These are phyloP conservation scores for Carpatolechia fugitivella DNA, from an alignment of 2,888 invertebrate species.

Conservation along the genomic window DNA sequence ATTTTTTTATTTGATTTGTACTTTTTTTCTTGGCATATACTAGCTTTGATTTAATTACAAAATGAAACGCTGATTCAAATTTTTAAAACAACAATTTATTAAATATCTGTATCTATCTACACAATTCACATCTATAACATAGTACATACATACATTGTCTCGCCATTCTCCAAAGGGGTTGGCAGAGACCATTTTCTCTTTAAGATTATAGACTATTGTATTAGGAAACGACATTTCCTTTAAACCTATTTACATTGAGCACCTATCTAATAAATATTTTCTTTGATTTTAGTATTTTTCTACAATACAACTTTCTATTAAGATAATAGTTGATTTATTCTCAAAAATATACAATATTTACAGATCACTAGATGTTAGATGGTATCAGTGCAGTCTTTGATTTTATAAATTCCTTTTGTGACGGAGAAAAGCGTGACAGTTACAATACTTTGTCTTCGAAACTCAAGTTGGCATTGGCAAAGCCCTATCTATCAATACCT, in stretches of 20 bases:
- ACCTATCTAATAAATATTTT: not conserved
- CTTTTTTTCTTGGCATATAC: too few relatives aligned
- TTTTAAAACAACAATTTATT: slow-evolving; percentile 11
- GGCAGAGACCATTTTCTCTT: too few relatives aligned
- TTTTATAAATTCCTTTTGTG: not conserved
- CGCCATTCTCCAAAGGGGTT: too few relatives aligned
- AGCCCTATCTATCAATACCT: too few relatives aligned
- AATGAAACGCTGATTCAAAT: not conserved
- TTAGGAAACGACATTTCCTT: too few relatives aligned
- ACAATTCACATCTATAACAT: slow-evolving; percentile 14
- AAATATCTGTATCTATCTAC: slow-evolving; percentile 5
- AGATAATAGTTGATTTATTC: not conserved
- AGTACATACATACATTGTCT: not conserved
- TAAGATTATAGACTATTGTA: too few relatives aligned
- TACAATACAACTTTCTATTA: too few relatives aligned
- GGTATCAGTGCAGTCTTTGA: not conserved
- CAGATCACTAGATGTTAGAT: not conserved
- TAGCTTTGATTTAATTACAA: not conserved
- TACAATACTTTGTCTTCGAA: too few relatives aligned
- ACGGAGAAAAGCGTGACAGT: not conserved
- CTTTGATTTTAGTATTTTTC: not conserved
- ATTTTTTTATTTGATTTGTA: too few relatives aligned
- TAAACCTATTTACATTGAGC: not conserved
- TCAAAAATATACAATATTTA: not conserved
- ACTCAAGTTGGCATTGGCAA: too few relatives aligned